Base-by-base conservation (phyloP, 2,888 invertebrate species). In the Druceiella hillmani region DNA sequence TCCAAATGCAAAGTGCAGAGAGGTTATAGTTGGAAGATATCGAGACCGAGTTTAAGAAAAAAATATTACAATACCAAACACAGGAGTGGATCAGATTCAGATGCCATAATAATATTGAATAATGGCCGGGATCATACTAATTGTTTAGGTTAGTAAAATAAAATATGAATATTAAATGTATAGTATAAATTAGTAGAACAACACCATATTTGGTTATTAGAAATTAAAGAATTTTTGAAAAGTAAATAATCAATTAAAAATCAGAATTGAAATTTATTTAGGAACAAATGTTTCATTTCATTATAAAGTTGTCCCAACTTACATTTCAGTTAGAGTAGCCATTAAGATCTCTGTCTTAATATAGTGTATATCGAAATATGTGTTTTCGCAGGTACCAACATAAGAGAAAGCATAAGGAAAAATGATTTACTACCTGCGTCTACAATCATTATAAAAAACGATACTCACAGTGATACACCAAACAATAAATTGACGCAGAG, bases 21-120 rank as follows among this genome's bases (percentile, higher is more conserved):
- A 51, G 81, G 81, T 12, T 82, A 83, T 53, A 87, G 87, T 44
- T 85, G 83, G 82, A 81, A 83, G 50, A 67, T 83, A 49, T 80
- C 82, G 11, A 74, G 81, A 41, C 78, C 88, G 34, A 83, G 90
- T 58, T 69, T 91, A 52, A 75, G 79, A 42, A 75, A 78, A 49
- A 84, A 81, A 47, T 59, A 60, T 7, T 43, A 42, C 2, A 41
- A 28, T 11, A 61, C 55, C 37, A 78, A 78, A 51, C 73, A 68
- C 47, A 61, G 76, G 40, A 72, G 74, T 7, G 75, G 75, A 1
- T 76, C 75, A 0, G 69, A 71, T 46, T 76, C 76, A 3, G 79
- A 77, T 32, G 77, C 78, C 20, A 72, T 78, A n/a, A 66, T 79
- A 3, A 66, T 75, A 14, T 59, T 83, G 12, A 83, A 83, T 50